phyloP scores from a whole-genome alignment of 2,113 vertebrate species.

The Rhombomys opimus region DNA sequence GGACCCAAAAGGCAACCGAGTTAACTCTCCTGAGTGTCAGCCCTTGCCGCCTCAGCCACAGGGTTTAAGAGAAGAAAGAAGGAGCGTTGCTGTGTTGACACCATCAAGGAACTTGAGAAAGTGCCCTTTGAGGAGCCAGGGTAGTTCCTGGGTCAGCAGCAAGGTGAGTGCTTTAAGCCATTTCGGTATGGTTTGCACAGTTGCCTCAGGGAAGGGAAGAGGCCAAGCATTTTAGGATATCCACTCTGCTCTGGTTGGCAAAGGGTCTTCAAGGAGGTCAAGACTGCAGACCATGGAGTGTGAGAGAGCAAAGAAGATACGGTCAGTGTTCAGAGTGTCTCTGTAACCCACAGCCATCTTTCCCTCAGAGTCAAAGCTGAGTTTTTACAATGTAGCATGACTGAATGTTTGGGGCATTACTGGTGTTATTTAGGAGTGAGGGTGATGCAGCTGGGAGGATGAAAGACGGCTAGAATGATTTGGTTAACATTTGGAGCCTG shows the following conservation, averaged over 20 bases:
- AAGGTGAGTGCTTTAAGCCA: slow-evolving; percentile 70
- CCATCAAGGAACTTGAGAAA: slow-evolving; percentile 80
- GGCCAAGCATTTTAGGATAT: slow-evolving; percentile 52
- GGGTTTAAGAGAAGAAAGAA: slow-evolving; percentile 77
- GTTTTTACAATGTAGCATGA: slow-evolving; percentile 84
- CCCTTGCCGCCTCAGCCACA: slow-evolving; percentile 77
- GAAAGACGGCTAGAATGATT: slow-evolving; percentile 42
- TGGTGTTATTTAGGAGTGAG: slow-evolving; percentile 72
- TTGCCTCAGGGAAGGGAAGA: slow-evolving; percentile 34
- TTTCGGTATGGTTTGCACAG: slow-evolving; percentile 58
- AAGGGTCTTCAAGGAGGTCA: slow-evolving; percentile 77
- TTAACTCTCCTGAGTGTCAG: slow-evolving; percentile 80
- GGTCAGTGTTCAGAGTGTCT: slow-evolving; percentile 81
- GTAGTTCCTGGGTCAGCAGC: slow-evolving; percentile 78
- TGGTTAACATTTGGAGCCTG: slow-evolving; percentile 54
- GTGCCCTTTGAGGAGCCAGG: slow-evolving; percentile 81
- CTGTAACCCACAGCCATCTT: slow-evolving; percentile 79
- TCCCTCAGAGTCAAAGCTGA: slow-evolving; percentile 82
- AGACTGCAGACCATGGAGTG: slow-evolving; percentile 41
- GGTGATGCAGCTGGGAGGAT: slow-evolving; percentile 19
- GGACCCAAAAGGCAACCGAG: slow-evolving; percentile 93
- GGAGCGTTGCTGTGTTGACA: slow-evolving; percentile 74
- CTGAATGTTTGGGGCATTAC: slow-evolving; percentile 32
- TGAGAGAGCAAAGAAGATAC: slow-evolving; percentile 76
- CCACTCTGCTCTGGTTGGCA: slow-evolving; percentile 59